phyloP scores from a whole-genome alignment of 2,113 vertebrate species.

The Mesoclemmys tuberculata region DNA sequence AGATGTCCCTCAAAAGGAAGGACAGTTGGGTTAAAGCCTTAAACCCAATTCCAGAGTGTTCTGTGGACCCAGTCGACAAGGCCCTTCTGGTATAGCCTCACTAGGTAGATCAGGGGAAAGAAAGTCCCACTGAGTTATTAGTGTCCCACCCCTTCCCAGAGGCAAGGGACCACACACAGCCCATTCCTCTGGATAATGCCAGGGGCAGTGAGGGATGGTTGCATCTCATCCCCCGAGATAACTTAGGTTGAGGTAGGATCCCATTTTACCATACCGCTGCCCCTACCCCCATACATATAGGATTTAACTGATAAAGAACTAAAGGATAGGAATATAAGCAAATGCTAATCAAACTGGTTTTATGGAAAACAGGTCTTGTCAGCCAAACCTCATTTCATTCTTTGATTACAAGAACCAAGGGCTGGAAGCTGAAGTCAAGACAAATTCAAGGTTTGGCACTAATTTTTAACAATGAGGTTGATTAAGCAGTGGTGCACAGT shows the following conservation, averaged over 20 bases:
- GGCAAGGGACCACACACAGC: no score
- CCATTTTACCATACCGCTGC: not conserved
- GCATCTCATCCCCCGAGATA: no score
- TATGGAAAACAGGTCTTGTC: not conserved
- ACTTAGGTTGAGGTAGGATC: not conserved
- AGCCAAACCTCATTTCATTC: not conserved
- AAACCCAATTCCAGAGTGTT: not conserved
- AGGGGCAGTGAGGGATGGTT: no score
- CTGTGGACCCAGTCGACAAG: not conserved
- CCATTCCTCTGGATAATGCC: no score
- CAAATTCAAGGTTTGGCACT: not conserved
- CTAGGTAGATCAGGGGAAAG: not conserved
- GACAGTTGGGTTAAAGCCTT: not conserved
- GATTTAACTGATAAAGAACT: not conserved
- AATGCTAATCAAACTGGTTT: not conserved
- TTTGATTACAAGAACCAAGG: not conserved
- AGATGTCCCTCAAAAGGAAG: not conserved
- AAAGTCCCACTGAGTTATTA: not conserved
- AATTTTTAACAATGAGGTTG: not conserved
- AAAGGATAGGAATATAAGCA: not conserved
- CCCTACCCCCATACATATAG: not conserved
- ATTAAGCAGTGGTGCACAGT: not conserved
- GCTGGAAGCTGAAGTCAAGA: not conserved
- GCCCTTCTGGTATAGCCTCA: not conserved
- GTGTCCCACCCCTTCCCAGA: not conserved